Evolutionary conservation across 2,888 invertebrate genomes (phyloP), one percentile per base, ranked within the genome.

Genomic region (Amphipyra tragopoginis): DNA sequence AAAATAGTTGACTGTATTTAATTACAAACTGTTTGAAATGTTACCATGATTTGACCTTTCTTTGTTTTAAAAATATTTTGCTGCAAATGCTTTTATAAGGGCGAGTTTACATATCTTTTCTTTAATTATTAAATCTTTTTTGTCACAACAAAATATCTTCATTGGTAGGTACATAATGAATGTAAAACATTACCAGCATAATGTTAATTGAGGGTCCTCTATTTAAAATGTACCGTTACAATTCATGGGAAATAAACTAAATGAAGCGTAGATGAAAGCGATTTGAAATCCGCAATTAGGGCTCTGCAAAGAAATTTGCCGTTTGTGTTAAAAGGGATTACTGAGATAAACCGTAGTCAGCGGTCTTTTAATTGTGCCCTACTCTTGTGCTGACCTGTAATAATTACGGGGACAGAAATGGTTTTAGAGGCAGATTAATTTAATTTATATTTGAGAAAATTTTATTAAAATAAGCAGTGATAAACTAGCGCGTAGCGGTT

Each of bases 331-430:
- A 79, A 83, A 71, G 66, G 75, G 76, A 82, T 83, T 84, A 79
- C 70, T 39, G 64, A 70, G 79, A 80, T 82, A 80, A 83, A 72
- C 69, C 76, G 65, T 55, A 75, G 72, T 79, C 79, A 70, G 83
- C 82, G 79, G 68, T 73, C 65, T 85, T 84, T 82, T 81, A 83
- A 83, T 82, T 81, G 78, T 79, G 56, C 64, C 75, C 65, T 75
- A 60, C 73, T 75, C 72, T 74, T 78, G 69, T 69, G 71, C 75
- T 74, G 77, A 79, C 80, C 81, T 72, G 53, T 74, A 74, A 83
- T 80, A 76, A 79, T 82, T 75, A 79, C 66, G 56, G 66, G 65
- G 63, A 73, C 58, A 64, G 49, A 69, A 77, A 73, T 65, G 61
- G 56, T 64, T 71, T 71, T 48, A 38, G 0, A 43, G 5, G 11